Conservation (phyloP, 2,888 invertebrate genomes). For the Crossocerus cetratus region DNA sequence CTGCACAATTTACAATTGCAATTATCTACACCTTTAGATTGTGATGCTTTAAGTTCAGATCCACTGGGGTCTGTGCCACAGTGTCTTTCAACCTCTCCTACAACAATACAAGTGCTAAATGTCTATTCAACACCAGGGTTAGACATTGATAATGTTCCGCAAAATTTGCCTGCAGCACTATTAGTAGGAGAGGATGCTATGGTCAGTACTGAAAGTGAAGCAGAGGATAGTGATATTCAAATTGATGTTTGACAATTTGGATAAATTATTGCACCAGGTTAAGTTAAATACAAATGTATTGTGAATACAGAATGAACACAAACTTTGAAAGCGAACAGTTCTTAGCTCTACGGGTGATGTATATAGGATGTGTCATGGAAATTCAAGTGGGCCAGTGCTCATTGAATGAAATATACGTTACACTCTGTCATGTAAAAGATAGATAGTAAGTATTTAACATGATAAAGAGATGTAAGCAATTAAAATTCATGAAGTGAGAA, state of each 20-base stretch:
- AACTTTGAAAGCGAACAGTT: too few relatives aligned
- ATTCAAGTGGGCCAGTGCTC: too few relatives aligned
- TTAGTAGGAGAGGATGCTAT: constrained; percentile 76
- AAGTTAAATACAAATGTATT: constrained; percentile 25
- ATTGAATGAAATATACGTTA: background rate
- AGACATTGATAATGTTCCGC: constrained; percentile 75
- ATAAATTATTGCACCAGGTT: constrained; percentile 45
- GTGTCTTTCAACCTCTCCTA: constrained; percentile 73
- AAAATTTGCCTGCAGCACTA: constrained; percentile 75
- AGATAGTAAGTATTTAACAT: background rate
- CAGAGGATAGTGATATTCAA: constrained; percentile 76
- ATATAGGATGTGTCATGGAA: background rate
- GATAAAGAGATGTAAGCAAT: background rate
- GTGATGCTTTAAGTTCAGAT: constrained; percentile 69
- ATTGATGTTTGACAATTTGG: constrained; percentile 75
- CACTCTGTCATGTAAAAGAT: background rate
- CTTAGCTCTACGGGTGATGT: background rate
- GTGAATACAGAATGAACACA: constrained; percentile 9
- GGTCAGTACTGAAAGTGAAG: constrained; percentile 75
- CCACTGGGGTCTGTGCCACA: constrained; percentile 72
- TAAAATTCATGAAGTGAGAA: too few relatives aligned
- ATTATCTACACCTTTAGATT: constrained; percentile 71
- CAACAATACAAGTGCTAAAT: constrained; percentile 76
- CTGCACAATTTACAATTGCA: constrained; percentile 81
- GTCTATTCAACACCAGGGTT: constrained; percentile 75